Percentiles rank a stretch among this genome's conserved stretches.
phyloP scores from a whole-genome alignment of 2,113 vertebrate species.

The Empidonax traillii region DNA sequence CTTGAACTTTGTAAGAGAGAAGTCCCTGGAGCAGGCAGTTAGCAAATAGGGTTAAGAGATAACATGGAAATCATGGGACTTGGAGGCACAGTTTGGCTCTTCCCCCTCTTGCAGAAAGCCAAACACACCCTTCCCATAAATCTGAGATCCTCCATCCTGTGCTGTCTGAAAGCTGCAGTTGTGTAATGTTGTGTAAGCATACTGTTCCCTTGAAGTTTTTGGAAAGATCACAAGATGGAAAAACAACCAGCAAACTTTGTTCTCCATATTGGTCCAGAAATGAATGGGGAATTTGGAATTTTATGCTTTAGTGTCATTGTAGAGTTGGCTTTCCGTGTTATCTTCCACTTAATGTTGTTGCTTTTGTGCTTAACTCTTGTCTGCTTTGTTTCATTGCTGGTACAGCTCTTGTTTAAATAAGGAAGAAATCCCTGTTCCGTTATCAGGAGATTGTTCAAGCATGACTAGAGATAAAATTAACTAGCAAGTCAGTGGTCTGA shows the following conservation, averaged over 20 bases:
- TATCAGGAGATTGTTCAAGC: slow-evolving; percentile 16
- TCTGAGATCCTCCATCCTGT: background rate
- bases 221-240: background rate
- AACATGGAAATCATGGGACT: background rate
- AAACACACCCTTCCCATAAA: background rate
- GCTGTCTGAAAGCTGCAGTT: background rate
- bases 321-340: background rate
- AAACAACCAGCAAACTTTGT: background rate
- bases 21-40: background rate
- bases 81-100: background rate
- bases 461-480: slow-evolving; percentile 35
- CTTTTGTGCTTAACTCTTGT: background rate
- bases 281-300: background rate
- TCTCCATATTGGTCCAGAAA: background rate
- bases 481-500: background rate
- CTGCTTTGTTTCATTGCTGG: slow-evolving; percentile 7
- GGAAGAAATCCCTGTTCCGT: background rate
- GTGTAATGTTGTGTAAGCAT: background rate
- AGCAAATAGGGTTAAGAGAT: background rate
- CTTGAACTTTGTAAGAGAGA: background rate
- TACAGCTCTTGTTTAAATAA: background rate
- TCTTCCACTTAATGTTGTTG: background rate
- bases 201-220: background rate
- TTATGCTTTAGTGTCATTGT: background rate
- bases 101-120: background rate